A percentile compares a stretch with the other conserved stretches of the same genome.
Evolutionary conservation across 2,888 invertebrate genomes (phyloP).

Genomic region (Clistopyga incitator): DNA sequence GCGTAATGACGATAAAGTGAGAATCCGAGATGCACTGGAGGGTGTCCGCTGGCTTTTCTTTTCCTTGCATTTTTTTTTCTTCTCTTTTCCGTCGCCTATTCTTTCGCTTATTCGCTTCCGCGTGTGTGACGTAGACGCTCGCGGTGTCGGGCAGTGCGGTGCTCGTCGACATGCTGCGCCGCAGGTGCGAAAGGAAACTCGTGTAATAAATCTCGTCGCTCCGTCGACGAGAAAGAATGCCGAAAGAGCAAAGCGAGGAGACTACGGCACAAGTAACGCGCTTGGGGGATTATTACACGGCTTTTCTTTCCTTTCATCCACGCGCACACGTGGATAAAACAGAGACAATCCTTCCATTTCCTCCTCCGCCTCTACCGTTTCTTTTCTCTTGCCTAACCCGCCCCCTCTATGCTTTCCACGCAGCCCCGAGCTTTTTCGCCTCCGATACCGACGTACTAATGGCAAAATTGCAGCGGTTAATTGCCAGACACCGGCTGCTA

Average conservation of each 20-base stretch:
- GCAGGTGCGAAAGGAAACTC: slow-evolving; percentile 79
- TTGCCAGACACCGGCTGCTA: slow-evolving; percentile 70
- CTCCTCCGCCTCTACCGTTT: slow-evolving; percentile 36
- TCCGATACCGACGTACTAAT: slow-evolving; percentile 69
- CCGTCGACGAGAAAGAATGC: slow-evolving; percentile 67
- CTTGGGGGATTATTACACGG: slow-evolving; percentile 73
- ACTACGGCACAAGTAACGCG: slow-evolving; percentile 69
- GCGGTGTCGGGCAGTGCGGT: slow-evolving; percentile 15
- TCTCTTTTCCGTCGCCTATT: slow-evolving; percentile 21
- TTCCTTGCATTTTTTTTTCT: not conserved
- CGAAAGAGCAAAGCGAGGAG: slow-evolving; percentile 58
- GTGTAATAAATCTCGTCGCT: slow-evolving; percentile 78
- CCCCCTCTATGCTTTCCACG: slow-evolving; percentile 31
- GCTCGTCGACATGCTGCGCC: slow-evolving; percentile 58
- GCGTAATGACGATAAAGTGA: slow-evolving; percentile 43
- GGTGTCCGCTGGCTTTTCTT: slow-evolving; percentile 37
- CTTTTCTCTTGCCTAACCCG: slow-evolving; percentile 53
- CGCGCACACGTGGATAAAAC: slow-evolving; percentile 16
- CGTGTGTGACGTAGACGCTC: slow-evolving; percentile 39
- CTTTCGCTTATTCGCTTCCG: slow-evolving; percentile 47
- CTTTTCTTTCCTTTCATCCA: slow-evolving; percentile 50
- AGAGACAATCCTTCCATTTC: slow-evolving; percentile 53
- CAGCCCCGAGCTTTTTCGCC: slow-evolving; percentile 36
- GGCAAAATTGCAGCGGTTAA: slow-evolving; percentile 72
- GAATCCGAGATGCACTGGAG: slow-evolving; percentile 27